A percentile compares a stretch with the other conserved stretches of the same genome.
Conservation (phyloP, 2,888 invertebrate genomes). For the Catocala nupta region DNA sequence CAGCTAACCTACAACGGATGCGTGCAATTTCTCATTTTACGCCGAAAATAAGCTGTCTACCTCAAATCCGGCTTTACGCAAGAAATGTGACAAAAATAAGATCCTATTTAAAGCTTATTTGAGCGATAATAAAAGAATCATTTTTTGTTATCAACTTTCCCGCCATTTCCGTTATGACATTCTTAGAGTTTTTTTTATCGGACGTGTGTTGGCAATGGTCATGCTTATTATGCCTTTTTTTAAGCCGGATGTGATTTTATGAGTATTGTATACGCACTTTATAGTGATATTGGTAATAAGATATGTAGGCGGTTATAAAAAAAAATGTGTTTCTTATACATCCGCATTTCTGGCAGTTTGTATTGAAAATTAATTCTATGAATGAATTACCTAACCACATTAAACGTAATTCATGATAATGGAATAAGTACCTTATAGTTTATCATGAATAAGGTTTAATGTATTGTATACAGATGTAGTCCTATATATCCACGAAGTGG, state of each 20-base stretch:
- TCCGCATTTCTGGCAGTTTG: not conserved
- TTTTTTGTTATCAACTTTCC: conserved; percentile 46
- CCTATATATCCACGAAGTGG: no score
- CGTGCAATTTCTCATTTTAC: conserved; percentile 59
- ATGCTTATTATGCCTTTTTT: conserved; percentile 38
- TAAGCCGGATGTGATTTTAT: conserved; percentile 38
- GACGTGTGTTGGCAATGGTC: conserved; percentile 52
- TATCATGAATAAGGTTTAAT: no score
- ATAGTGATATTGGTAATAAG: conserved; percentile 6
- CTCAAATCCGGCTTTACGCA: conserved; percentile 59
- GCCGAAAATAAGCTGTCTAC: conserved; percentile 57
- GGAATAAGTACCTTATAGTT: no score
- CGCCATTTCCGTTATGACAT: conserved; percentile 49
- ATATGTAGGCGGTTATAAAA: not conserved
- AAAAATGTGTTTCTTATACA: not conserved
- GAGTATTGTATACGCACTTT: conserved; percentile 12
- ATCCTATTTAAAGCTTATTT: conserved; percentile 45
- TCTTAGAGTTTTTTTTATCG: conserved; percentile 35
- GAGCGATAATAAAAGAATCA: conserved; percentile 40
- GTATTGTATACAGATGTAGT: no score
- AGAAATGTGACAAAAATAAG: conserved; percentile 52
- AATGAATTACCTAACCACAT: no score
- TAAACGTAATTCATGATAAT: no score
- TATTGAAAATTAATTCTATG: conserved; percentile 4
- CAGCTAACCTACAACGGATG: conserved; percentile 58